phyloP scores from a whole-genome alignment of 37 sponge, comb jelly and placozoan species.

The Hormiphora californensis region DNA sequence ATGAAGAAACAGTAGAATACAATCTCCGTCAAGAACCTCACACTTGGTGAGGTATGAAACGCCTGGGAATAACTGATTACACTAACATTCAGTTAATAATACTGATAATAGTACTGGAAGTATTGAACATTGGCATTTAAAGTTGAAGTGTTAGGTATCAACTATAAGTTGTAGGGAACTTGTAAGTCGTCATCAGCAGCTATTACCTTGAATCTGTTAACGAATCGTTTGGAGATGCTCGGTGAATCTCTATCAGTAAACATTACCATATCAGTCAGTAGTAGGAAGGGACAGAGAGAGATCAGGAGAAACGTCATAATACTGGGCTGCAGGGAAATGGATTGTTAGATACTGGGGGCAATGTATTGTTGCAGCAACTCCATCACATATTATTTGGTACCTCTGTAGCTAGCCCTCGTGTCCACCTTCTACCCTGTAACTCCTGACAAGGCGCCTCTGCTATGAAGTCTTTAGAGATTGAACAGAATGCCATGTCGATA shows the following conservation, averaged over 20 bases:
- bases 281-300: background rate
- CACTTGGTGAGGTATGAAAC: background rate
- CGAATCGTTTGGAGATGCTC: background rate
- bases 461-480: background rate
- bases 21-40: constrained; percentile 29
- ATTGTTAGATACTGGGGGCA: background rate
- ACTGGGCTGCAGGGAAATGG: background rate
- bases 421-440: background rate
- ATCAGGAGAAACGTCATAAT: background rate
- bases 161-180: too few relatives aligned
- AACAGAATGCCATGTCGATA: constrained; percentile 49
- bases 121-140: too few relatives aligned
- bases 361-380: background rate
- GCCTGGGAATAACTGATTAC: too few relatives aligned
- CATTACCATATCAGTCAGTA: background rate
- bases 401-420: constrained; percentile 23
- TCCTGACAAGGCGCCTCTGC: constrained; percentile 47
- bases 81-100: too few relatives aligned
- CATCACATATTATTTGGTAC: background rate
- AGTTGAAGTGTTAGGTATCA: too few relatives aligned
- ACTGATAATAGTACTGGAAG: too few relatives aligned
- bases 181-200: too few relatives aligned
- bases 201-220: background rate
- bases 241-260: background rate
- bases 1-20: constrained; percentile 4